phyloP scores from a whole-genome alignment of 2,113 vertebrate genomes.

The Onychostoma macrolepis region DNA sequence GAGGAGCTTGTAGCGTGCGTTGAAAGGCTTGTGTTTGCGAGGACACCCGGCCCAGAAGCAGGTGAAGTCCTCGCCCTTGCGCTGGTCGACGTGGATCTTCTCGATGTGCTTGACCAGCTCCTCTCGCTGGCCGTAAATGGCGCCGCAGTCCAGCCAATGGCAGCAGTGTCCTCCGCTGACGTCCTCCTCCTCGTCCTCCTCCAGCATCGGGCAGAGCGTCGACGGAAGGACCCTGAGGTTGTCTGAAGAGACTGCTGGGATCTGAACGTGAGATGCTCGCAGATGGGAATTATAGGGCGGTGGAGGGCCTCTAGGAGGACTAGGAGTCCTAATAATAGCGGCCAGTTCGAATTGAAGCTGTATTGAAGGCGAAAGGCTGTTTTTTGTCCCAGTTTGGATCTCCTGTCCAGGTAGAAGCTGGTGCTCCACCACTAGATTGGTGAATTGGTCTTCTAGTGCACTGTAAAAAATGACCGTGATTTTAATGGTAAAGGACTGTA shows the following conservation, averaged over 20 bases:
- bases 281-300: constrained; percentile 84
- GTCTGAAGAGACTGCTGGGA: neutral
- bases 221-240: constrained; percentile 61
- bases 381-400: neutral
- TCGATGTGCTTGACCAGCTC: constrained; percentile 94
- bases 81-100: constrained; percentile 91
- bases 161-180: constrained; percentile 79
- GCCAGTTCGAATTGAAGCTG: constrained; percentile 53
- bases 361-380: constrained; percentile 61
- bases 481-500: no score
- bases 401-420: constrained; percentile 66
- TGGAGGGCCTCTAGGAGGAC: constrained; percentile 78
- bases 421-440: constrained; percentile 88
- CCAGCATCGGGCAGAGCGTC: constrained; percentile 68
- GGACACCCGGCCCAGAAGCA: constrained; percentile 94
- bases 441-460: constrained; percentile 73
- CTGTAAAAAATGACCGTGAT: no score
- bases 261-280: constrained; percentile 53
- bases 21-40: constrained; percentile 91
- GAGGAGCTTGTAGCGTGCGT: constrained; percentile 95
- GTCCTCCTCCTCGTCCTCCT: constrained; percentile 83
- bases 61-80: constrained; percentile 92
- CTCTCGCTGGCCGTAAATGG: constrained; percentile 86
- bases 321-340: constrained; percentile 55
- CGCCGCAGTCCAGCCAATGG: constrained; percentile 86